Conservation (phyloP, 2,113 vertebrate genomes). For the Mungos mungo region DNA sequence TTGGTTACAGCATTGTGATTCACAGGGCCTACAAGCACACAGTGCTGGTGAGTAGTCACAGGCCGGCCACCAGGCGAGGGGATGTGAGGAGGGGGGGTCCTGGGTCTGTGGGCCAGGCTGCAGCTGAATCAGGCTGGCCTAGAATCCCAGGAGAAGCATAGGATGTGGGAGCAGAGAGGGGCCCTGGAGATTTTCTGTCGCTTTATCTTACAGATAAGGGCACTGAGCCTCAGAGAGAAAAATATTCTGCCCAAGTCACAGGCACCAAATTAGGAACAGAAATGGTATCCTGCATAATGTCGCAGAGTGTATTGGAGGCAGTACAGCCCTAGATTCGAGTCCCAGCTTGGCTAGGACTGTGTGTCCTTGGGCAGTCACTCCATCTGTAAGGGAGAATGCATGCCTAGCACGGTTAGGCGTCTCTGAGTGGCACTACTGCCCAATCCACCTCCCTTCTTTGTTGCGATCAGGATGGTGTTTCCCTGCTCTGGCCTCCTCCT, state of each 20-base stretch:
- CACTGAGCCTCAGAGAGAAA: not conserved
- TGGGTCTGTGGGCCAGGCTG: not conserved
- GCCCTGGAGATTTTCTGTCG: not conserved
- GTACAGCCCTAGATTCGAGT: not conserved
- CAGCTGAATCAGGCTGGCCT: fast-evolving
- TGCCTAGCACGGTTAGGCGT: fast-evolving
- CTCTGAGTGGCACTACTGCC: not conserved
- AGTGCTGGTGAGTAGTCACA: constrained; percentile 88
- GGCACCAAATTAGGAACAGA: not conserved
- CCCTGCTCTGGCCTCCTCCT: not conserved
- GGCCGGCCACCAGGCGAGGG: not conserved
- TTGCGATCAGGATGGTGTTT: not conserved
- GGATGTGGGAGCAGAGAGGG: not conserved
- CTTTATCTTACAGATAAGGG: not conserved
- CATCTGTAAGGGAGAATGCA: not conserved
- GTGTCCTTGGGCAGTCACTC: not conserved
- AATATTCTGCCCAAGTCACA: not conserved
- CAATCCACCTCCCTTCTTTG: not conserved
- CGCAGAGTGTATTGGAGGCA: not conserved
- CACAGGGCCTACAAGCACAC: constrained; percentile 96
- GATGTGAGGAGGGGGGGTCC: too few species aligned
- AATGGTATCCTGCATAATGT: not conserved
- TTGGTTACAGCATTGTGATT: constrained; percentile 92
- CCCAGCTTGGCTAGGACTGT: fast-evolving
- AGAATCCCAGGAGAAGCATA: not conserved